Conservation (phyloP, 2,113 vertebrate genomes). For the Halichoeres trimaculatus region DNA sequence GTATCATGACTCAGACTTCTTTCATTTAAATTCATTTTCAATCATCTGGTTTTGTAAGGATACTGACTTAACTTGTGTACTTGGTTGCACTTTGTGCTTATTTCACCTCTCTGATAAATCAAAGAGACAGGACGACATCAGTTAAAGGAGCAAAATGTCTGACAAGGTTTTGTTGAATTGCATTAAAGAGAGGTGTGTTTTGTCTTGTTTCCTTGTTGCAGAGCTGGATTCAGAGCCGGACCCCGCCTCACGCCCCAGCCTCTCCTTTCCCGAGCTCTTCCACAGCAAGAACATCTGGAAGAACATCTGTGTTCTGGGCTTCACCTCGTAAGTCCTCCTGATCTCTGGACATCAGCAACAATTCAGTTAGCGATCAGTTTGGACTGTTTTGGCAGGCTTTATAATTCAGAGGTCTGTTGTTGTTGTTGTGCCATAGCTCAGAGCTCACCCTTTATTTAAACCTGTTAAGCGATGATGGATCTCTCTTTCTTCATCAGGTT, state of each 20-base stretch:
- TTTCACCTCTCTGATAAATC: not conserved
- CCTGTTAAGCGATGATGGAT: not conserved
- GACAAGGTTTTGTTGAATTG: not conserved
- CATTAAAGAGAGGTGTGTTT: not conserved
- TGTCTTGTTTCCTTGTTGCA: constrained; percentile 56
- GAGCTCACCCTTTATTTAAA: constrained; percentile 11
- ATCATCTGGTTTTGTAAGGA: too few relatives aligned
- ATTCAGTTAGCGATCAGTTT: not conserved
- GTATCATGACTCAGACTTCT: too few relatives aligned
- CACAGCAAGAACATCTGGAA: constrained; percentile 93
- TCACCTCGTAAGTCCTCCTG: constrained; percentile 88
- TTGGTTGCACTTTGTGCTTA: too few relatives aligned
- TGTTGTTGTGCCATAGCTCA: constrained; percentile 1
- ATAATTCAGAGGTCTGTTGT: constrained; percentile 3
- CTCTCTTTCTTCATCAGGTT: constrained; percentile 78
- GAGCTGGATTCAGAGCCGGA: constrained; percentile 86
- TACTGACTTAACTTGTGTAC: too few relatives aligned
- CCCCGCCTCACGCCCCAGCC: constrained; percentile 73
- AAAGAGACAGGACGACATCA: not conserved
- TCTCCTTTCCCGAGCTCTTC: constrained; percentile 86
- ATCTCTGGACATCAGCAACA: not conserved
- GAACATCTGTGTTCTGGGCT: constrained; percentile 90
- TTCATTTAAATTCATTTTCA: too few relatives aligned
- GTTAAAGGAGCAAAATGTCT: constrained; percentile 16
- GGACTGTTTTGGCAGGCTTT: constrained; percentile 7